phyloP scores from a whole-genome alignment of 53 echinoderm and acorn worm species.

The Echinometra lucunter region DNA sequence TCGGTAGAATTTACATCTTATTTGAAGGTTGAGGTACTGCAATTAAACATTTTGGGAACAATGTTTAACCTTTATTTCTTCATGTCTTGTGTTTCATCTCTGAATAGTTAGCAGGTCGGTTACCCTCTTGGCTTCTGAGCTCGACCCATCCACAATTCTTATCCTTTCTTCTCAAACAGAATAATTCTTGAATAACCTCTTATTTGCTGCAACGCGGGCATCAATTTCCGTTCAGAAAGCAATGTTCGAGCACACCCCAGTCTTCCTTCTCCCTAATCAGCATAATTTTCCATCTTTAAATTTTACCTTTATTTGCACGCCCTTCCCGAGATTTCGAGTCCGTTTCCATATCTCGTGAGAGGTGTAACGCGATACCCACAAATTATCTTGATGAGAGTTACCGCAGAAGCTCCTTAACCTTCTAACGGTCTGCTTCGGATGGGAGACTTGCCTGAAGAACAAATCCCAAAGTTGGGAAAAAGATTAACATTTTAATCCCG shows the following conservation, averaged over 20 bases:
- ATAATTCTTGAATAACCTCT: slow-evolving; percentile 16
- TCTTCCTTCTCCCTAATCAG: slow-evolving; percentile 53
- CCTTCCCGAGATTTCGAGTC: slow-evolving; percentile 18
- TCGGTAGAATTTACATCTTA: no score
- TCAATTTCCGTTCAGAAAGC: slow-evolving; percentile 57
- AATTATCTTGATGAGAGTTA: slow-evolving; percentile 16
- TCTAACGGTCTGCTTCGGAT: background rate
- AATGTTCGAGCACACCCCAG: slow-evolving; percentile 52
- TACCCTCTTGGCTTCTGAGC: background rate
- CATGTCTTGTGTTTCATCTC: no score
- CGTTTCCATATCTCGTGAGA: slow-evolving; percentile 51
- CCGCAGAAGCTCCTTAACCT: background rate
- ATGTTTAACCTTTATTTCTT: no score
- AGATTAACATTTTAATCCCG: slow-evolving; percentile 39
- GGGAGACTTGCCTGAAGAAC: slow-evolving; percentile 14
- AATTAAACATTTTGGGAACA: no score
- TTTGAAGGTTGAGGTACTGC: no score
- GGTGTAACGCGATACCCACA: slow-evolving; percentile 36
- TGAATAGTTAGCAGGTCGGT: background rate
- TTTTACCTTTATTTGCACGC: slow-evolving; percentile 41
- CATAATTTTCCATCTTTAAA: slow-evolving; percentile 55
- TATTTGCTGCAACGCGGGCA: slow-evolving; percentile 25
- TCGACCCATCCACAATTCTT: background rate
- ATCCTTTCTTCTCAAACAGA: slow-evolving; percentile 16
- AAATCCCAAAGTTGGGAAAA: background rate